phyloP scores from a whole-genome alignment of 2,888 invertebrate species.

The Drosophila hamatofila region DNA sequence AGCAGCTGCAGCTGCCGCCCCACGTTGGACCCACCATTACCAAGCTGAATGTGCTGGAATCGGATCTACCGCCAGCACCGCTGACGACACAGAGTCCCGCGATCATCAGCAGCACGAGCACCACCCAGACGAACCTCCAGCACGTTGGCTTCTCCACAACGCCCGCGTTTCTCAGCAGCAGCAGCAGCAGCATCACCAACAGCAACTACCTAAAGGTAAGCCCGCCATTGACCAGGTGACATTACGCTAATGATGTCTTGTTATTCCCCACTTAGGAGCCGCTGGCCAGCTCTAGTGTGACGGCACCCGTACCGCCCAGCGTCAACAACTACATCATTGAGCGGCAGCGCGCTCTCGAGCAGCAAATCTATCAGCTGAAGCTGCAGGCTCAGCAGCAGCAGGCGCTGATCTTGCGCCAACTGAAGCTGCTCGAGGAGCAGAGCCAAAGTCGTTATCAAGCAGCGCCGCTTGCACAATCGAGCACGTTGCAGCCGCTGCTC shows the following conservation, averaged over 20 bases:
- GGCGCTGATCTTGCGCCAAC: conserved; percentile 88
- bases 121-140: conserved; percentile 52
- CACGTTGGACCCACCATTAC: conserved; percentile 82
- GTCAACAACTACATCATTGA: conserved; percentile 82
- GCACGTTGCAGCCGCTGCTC: conserved; percentile 58
- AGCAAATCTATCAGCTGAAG: conserved; percentile 89
- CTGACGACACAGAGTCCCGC: conserved; percentile 72
- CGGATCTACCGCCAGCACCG: conserved; percentile 58
- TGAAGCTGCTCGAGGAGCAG: conserved; percentile 88
- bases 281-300: conserved; percentile 35
- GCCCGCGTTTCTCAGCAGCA: conserved; percentile 55
- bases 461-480: conserved; percentile 61
- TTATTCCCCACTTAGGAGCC: conserved; percentile 51
- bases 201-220: conserved; percentile 68
- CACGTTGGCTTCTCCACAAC: conserved; percentile 56
- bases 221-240: conserved; percentile 13
- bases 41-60: conserved; percentile 79
- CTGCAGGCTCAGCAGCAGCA: conserved; percentile 90
- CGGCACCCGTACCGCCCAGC: conserved; percentile 45
- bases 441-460: conserved; percentile 70
- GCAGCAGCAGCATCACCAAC: conserved; percentile 47
- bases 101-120: conserved; percentile 43
- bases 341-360: conserved; percentile 89
- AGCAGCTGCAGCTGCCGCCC: conserved; percentile 50
- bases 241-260: conserved; percentile 4